phyloP scores from a whole-genome alignment of 2,797 vertebrate species.

The Eulemur albifrons region DNA sequence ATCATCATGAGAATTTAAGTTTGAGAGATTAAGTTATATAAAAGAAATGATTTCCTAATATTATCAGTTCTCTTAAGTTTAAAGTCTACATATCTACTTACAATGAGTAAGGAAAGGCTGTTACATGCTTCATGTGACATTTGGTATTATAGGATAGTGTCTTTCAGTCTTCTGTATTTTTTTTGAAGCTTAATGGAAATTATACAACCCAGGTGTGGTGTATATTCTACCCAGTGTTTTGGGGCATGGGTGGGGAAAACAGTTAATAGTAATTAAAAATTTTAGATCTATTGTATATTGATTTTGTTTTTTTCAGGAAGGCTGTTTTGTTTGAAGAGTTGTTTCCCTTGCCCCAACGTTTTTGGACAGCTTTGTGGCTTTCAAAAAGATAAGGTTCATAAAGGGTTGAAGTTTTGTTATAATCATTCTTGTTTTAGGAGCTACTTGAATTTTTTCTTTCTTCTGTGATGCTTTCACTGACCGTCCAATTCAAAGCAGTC shows the following conservation, averaged over 20 bases:
- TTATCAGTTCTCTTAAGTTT: slow-evolving; percentile 32
- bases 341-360: background rate
- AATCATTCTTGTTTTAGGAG: background rate
- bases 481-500: slow-evolving; percentile 17
- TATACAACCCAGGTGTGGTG: background rate
- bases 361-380: slow-evolving; percentile 39
- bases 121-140: background rate
- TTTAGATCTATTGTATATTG: background rate
- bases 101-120: slow-evolving; percentile 41
- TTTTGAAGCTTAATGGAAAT: background rate
- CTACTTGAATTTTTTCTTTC: slow-evolving; percentile 11
- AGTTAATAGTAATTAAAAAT: slow-evolving; percentile 41
- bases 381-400: slow-evolving; percentile 15
- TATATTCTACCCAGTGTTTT: background rate
- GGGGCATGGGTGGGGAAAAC: background rate
- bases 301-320: slow-evolving; percentile 53
- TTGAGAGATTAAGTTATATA: slow-evolving; percentile 35
- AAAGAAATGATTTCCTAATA: slow-evolving; percentile 38
- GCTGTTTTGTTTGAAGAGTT: slow-evolving; percentile 4
- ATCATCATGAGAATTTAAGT: slow-evolving; percentile 5
- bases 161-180: background rate
- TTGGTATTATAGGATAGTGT: background rate
- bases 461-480: slow-evolving; percentile 32
- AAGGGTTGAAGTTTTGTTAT: background rate
- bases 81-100: slow-evolving; percentile 20